Conservation (phyloP, 2,797 vertebrate species). For the Neomorphus geoffroyi region DNA sequence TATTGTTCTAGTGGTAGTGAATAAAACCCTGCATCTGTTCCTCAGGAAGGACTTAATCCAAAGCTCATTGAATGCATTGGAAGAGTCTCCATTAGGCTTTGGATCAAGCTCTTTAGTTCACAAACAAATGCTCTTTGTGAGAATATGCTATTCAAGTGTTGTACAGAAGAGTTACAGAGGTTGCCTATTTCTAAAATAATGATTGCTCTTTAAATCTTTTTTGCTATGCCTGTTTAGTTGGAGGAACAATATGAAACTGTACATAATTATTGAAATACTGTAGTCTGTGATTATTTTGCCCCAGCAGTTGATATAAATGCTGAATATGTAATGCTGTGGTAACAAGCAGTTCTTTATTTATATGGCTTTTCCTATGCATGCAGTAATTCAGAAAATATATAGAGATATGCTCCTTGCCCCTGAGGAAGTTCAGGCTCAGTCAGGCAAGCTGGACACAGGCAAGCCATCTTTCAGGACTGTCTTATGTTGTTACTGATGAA, state of each 20-base stretch:
- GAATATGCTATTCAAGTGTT: constrained; percentile 8
- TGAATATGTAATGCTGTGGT: not conserved
- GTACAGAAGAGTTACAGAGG: constrained; percentile 18
- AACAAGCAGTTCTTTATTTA: not conserved
- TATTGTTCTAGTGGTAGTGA: constrained; percentile 33
- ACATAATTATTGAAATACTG: not conserved
- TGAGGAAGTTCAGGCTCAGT: not conserved
- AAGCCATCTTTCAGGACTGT: not conserved
- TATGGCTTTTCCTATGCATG: not conserved
- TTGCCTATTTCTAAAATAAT: constrained; percentile 29
- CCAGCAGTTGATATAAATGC: not conserved
- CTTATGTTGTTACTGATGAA: constrained; percentile 26
- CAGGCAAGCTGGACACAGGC: not conserved
- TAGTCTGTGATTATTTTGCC: not conserved
- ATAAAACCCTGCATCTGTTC: constrained; percentile 58
- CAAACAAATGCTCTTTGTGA: constrained; percentile 49
- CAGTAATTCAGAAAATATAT: not conserved
- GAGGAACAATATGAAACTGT: not conserved
- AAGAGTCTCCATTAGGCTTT: constrained; percentile 17
- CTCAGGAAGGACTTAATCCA: constrained; percentile 59
- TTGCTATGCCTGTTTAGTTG: not conserved
- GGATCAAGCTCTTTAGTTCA: constrained; percentile 29
- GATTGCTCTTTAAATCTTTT: constrained; percentile 11
- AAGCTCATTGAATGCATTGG: constrained; percentile 34
- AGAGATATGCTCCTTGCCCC: not conserved